A percentile compares a stretch with the other conserved stretches of the same genome.
phyloP scores from a whole-genome alignment of 2,797 vertebrate genomes.

The Okamejei kenojei region DNA sequence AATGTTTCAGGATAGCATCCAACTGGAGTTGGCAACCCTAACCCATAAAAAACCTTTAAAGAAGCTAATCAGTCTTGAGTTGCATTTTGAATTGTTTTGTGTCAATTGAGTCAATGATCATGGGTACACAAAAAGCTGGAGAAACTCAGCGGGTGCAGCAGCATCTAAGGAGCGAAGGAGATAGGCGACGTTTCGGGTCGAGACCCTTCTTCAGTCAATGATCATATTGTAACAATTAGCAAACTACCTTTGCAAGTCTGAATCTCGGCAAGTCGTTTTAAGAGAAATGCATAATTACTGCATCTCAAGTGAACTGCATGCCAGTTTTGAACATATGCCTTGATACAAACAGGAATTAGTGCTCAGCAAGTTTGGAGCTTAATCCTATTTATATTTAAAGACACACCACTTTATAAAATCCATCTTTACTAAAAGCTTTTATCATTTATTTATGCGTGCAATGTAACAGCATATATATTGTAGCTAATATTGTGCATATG shows the following conservation, averaged over 20 bases:
- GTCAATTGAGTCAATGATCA: background rate
- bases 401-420: background rate
- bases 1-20: background rate
- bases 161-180: no score
- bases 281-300: background rate
- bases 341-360: background rate
- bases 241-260: background rate
- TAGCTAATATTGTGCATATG: background rate
- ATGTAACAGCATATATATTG: background rate
- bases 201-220: no score
- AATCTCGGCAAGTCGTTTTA: background rate
- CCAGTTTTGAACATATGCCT: background rate
- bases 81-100: background rate
- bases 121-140: no score
- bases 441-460: background rate
- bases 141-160: no score
- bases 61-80: background rate
- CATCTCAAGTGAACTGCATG: background rate
- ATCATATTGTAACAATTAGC: background rate
- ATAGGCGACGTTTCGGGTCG: no score
- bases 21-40: background rate
- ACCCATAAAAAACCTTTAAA: background rate
- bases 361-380: background rate
- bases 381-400: slow-evolving; percentile 15
- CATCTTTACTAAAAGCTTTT: background rate